These are phyloP conservation scores for Riptortus pedestris DNA, from an alignment of 1,140 invertebrate genomes.

Conservation along the genomic window DNA sequence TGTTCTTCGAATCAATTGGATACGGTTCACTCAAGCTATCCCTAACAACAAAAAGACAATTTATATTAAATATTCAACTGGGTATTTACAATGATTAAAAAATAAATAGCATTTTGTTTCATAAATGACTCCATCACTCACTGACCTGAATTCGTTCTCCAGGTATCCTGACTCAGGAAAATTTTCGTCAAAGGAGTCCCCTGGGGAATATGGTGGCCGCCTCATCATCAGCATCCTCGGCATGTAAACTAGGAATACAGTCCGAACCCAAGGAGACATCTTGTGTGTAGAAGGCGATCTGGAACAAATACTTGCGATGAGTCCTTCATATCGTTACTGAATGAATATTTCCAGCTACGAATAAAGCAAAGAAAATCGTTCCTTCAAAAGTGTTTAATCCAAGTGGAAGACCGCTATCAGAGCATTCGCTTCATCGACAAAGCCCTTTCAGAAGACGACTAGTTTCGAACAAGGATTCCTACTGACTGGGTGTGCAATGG, in stretches of 20 bases:
- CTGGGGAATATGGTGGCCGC: conserved; percentile 68
- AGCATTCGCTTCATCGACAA: no score
- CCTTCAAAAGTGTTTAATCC: neutral
- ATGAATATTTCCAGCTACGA: neutral
- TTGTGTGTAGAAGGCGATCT: conserved; percentile 94
- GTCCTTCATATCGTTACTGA: neutral
- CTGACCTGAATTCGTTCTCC: conserved; percentile 34
- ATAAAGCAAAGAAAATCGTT: no score
- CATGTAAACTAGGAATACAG: conserved; percentile 80
- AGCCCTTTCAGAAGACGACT: no score
- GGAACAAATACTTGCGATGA: conserved; percentile 25
- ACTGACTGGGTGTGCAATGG: no score
- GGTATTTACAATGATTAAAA: neutral
- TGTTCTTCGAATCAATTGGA: conserved; percentile 35
- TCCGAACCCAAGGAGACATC: conserved; percentile 81
- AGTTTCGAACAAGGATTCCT: no score
- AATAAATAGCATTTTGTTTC: no score
- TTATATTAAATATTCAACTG: no score
- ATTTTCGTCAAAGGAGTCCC: conserved; percentile 62
- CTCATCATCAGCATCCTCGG: conserved; percentile 80
- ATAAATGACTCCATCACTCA: no score
- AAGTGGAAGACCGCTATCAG: no score
- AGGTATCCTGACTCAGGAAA: conserved; percentile 49
- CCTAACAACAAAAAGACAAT: conserved; percentile 33
- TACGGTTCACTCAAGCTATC: conserved; percentile 45